Conservation (phyloP, 2,113 vertebrate species). For the Centrocercus urophasianus region DNA sequence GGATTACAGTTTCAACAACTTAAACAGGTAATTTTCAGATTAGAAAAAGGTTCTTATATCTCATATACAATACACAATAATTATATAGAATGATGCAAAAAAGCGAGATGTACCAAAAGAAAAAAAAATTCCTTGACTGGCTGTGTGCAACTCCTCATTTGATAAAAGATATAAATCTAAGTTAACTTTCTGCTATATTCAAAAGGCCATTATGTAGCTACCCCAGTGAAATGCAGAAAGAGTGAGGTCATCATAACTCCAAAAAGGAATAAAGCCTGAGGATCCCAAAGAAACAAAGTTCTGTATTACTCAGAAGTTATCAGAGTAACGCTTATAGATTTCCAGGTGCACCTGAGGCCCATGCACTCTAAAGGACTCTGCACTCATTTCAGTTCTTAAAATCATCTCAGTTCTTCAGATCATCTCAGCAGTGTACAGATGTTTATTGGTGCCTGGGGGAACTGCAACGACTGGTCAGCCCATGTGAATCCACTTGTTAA, state of each 20-base stretch:
- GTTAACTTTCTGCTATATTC: not conserved
- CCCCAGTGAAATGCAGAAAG: not conserved
- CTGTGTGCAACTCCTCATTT: not conserved
- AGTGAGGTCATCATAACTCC: not conserved
- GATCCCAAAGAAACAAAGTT: not conserved
- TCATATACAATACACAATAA: not conserved
- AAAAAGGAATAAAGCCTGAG: not conserved
- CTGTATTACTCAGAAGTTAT: not conserved
- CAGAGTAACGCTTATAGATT: not conserved
- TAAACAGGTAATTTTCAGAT: not conserved
- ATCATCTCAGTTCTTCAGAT: not conserved
- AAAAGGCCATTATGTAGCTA: not conserved
- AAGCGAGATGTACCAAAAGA: not conserved
- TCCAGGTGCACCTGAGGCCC: not conserved
- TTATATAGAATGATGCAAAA: not conserved
- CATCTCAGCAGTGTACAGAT: not conserved
- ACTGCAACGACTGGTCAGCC: not conserved
- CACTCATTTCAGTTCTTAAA: not conserved
- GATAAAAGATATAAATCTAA: not conserved
- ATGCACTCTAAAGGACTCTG: not conserved
- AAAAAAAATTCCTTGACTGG: too few relatives aligned
- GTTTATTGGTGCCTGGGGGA: not conserved
- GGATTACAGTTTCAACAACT: not conserved
- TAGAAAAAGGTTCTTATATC: not conserved
- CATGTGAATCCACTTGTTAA: not conserved